Evolutionary conservation across 1,140 invertebrate species (phyloP), one percentile per base, ranked within the genome.

Genomic region (Octopus sinensis): DNA sequence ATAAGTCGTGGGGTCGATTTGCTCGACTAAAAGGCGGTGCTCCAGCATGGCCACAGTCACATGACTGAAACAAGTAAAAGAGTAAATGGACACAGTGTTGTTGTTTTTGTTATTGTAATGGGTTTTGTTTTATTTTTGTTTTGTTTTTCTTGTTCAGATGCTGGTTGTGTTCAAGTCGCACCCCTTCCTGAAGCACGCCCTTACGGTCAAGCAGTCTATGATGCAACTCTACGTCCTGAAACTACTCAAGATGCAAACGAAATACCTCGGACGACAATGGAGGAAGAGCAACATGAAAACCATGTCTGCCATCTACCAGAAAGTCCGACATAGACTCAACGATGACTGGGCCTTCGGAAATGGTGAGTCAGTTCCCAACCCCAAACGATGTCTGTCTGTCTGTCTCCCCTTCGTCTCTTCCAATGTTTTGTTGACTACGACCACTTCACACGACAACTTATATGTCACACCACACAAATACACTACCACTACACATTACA

Each of bases 291-390:
- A 99, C 90, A 99, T 99, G 98, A 99, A 99, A 90, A 98, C 97
- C 0, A 98, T 99, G 92, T 98, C 97, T 90, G 97, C 97, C 56
- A 99, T 99, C 89, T 99, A 99, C 91, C 95, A 97, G 79, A 99
- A 99, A 93, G 98, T 94, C 10, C 86, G 93, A 56, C 92, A 93
- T 88, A 96, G 80, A 91, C 92, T 99, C 1, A 99, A 98, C 88
- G 98, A 99, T 91, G 98, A 99, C 89, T 99, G 98, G 98, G 98
- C 98, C 13, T 99, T 96, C 93, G 98, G 98, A 56, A 99, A 99
- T 93, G 95, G 94, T 95, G 91, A 90, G 85, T 78, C 6, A 51
- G 7, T 7, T 43, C 30, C 17, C 17, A 17, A 62, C 56, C 0
- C 56, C 56, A 62, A 62, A 12, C 56, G 9, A 1, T 62, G 1